Evolutionary conservation across 2,797 vertebrate genomes (phyloP).

Genomic region (Aulostomus chinensis): DNA sequence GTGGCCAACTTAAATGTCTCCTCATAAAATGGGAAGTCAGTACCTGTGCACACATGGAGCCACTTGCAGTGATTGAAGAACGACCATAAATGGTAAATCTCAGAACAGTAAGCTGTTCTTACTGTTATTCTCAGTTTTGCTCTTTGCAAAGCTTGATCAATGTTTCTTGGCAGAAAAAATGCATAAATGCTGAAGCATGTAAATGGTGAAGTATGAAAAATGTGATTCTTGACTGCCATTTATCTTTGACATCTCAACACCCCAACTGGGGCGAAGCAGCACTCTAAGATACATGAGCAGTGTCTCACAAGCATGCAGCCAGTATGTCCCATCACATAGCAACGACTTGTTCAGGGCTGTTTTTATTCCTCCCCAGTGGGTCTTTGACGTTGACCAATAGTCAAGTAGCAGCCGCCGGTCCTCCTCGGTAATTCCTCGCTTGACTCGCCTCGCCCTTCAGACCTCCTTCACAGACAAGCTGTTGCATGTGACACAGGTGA

Average conservation of each 20-base stretch:
- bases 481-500: conserved; percentile 45
- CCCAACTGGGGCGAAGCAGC: too few species aligned
- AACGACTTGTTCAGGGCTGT: not conserved
- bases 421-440: conserved; percentile 6
- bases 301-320: too few species aligned
- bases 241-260: too few species aligned
- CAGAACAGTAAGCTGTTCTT: conserved; percentile 40
- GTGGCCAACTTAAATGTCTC: conserved; percentile 49
- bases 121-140: conserved; percentile 33
- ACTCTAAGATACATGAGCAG: too few species aligned
- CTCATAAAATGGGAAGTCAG: conserved; percentile 56
- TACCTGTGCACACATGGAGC: conserved; percentile 66
- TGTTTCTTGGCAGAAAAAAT: conserved; percentile 27
- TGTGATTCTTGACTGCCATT: too few species aligned
- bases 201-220: not conserved
- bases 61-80: conserved; percentile 22
- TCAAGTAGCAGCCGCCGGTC: conserved; percentile 1
- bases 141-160: conserved; percentile 23
- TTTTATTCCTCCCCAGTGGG: conserved; percentile 2
- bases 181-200: not conserved
- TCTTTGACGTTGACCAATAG: conserved; percentile 8
- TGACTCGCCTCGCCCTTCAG: too few species aligned
- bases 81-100: conserved; percentile 69
- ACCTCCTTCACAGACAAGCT: conserved; percentile 33
- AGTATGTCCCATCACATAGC: too few species aligned